Percentiles rank a stretch among this genome's conserved stretches.
These are phyloP conservation scores for Chionomys nivalis DNA, from an alignment of 2,113 vertebrate genomes.

Conservation along the genomic window DNA sequence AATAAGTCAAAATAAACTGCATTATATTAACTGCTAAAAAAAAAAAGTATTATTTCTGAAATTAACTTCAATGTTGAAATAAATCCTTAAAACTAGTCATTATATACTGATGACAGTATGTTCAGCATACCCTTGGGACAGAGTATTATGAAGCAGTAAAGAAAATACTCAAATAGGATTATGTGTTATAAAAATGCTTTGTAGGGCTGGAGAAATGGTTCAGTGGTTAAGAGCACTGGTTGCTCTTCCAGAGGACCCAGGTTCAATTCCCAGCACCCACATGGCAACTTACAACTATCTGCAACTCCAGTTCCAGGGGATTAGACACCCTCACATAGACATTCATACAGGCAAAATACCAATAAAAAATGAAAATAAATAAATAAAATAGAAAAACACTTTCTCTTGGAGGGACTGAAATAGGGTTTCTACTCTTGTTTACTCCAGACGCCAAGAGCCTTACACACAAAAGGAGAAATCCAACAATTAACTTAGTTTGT, in stretches of 20 bases:
- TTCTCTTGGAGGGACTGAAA: not conserved
- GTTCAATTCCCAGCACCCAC: not conserved
- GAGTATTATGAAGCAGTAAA: not conserved
- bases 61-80: conserved; percentile 9
- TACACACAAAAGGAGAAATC: not conserved
- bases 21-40: conserved; percentile 83
- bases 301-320: not conserved
- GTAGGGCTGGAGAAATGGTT: not conserved
- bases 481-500: conserved; percentile 9
- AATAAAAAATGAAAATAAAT: not conserved
- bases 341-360: not conserved
- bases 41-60: conserved; percentile 16
- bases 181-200: conserved; percentile 16
- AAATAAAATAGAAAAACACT: not conserved
- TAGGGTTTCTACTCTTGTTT: not conserved
- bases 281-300: too few relatives aligned
- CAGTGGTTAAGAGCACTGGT: not conserved
- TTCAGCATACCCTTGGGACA: not conserved
- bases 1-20: conserved; percentile 84
- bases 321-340: not conserved
- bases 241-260: not conserved
- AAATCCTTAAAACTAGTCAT: conserved; percentile 8
- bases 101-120: not conserved
- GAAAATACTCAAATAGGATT: not conserved
- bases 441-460: conserved; percentile 13